A percentile compares a stretch with the other conserved stretches of the same genome.
phyloP scores from a whole-genome alignment of 2,888 invertebrate species.

The Cistogaster globosa region DNA sequence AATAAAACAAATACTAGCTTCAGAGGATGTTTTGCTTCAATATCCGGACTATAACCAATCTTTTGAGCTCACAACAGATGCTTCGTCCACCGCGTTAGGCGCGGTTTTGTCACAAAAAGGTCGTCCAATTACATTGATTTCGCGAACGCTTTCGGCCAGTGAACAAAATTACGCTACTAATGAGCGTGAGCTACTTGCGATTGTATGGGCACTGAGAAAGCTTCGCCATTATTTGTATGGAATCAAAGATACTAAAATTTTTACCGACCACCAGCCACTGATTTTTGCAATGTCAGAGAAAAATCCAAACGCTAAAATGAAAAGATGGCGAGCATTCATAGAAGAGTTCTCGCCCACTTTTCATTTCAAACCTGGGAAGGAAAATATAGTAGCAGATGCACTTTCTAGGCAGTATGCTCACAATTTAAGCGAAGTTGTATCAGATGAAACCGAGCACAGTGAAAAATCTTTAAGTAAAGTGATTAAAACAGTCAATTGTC shows the following conservation, averaged over 20 bases:
- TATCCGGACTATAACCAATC: constrained; percentile 4
- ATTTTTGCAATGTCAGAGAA: constrained; percentile 31
- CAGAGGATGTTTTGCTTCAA: constrained; percentile 30
- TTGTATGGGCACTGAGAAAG: constrained; percentile 26
- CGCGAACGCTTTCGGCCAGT: constrained; percentile 2
- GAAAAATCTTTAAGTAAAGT: constrained; percentile 50
- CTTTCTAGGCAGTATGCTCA: constrained; percentile 6
- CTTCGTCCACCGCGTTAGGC: constrained; percentile 7
- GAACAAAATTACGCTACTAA: constrained; percentile 39
- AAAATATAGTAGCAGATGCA: constrained; percentile 28
- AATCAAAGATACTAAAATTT: no score
- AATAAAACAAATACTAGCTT: constrained; percentile 21
- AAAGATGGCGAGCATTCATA: constrained; percentile 31
- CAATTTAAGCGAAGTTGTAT: neutral
- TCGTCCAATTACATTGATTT: constrained; percentile 30
- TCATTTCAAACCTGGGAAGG: constrained; percentile 33
- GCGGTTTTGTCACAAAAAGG: constrained; percentile 33
- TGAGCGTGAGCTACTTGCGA: constrained; percentile 22
- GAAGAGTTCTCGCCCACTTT: constrained; percentile 33
- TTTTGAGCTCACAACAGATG: constrained; percentile 32
- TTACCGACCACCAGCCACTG: constrained; percentile 42
- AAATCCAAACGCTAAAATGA: constrained; percentile 30
- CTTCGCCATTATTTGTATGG: no score
- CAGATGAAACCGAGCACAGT: constrained; percentile 19
- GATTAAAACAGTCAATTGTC: constrained; percentile 12